Percentiles rank a stretch among this genome's conserved stretches.
phyloP scores from a whole-genome alignment of 2,113 vertebrate species.

The Synchiropus splendidus region DNA sequence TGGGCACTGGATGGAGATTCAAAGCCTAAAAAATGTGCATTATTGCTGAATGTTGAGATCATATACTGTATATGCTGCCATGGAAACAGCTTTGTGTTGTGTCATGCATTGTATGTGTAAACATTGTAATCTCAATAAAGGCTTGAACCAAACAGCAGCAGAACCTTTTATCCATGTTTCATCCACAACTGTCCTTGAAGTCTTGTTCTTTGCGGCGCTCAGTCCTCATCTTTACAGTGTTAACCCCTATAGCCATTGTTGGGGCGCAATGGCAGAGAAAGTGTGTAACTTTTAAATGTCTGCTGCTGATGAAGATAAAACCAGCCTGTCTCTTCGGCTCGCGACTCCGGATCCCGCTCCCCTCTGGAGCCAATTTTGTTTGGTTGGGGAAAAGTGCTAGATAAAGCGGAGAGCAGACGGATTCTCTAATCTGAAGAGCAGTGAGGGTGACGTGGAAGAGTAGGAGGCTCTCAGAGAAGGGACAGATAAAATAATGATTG shows the following conservation, averaged over 20 bases:
- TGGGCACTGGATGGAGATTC: too few species aligned
- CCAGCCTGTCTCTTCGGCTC: slow-evolving; percentile 28
- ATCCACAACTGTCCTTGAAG: slow-evolving; percentile 45
- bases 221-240: slow-evolving; percentile 33
- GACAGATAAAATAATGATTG: slow-evolving; percentile 51
- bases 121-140: too few species aligned
- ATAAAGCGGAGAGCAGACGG: slow-evolving; percentile 42
- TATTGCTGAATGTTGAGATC: too few species aligned
- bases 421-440: slow-evolving; percentile 57
- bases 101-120: too few species aligned
- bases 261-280: slow-evolving; percentile 29
- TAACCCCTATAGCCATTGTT: slow-evolving; percentile 46
- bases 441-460: slow-evolving; percentile 43
- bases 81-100: too few species aligned
- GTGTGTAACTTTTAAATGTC: slow-evolving; percentile 55
- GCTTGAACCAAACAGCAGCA: too few species aligned
- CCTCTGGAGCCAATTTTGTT: slow-evolving; percentile 53
- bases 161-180: neutral
- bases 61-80: too few species aligned
- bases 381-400: slow-evolving; percentile 46
- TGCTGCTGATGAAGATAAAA: slow-evolving; percentile 59
- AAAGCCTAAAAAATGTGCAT: too few species aligned
- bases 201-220: slow-evolving; percentile 28
- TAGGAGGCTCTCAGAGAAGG: slow-evolving; percentile 38
- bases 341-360: slow-evolving; percentile 34